These are phyloP conservation scores for Hydrophis major DNA, from an alignment of 2,797 vertebrate genomes.

Conservation along the genomic window DNA sequence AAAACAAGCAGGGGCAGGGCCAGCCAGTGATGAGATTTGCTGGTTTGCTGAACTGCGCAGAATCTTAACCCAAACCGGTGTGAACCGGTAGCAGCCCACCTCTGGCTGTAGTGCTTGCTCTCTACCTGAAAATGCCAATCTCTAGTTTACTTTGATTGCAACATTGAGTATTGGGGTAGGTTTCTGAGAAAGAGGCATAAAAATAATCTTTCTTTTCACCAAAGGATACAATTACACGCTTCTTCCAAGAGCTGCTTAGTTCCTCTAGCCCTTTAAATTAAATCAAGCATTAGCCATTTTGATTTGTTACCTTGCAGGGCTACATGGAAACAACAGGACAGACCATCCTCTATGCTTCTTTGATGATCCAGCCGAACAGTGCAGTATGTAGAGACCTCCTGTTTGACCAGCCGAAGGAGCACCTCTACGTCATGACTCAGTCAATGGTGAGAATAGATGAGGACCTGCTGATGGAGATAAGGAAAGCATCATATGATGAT, in stretches of 20 bases:
- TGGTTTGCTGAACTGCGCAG: no score
- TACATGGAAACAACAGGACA: conserved; percentile 83
- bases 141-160: not conserved
- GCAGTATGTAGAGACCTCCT: conserved; percentile 86
- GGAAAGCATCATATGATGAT: not conserved
- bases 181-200: not conserved
- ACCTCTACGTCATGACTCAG: conserved; percentile 92
- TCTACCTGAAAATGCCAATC: not conserved
- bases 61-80: no score
- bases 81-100: no score
- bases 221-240: not conserved
- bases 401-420: conserved; percentile 84
- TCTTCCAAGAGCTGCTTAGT: not conserved
- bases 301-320: conserved; percentile 73
- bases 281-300: not conserved
- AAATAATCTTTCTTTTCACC: not conserved
- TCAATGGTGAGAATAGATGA: conserved; percentile 78
- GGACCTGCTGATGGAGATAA: not conserved
- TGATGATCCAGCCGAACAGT: conserved; percentile 79
- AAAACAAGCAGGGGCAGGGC: no score
- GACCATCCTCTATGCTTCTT: conserved; percentile 79
- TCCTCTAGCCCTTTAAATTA: not conserved
- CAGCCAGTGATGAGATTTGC: no score
- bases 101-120: no score
- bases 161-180: not conserved